A percentile compares a stretch with the other conserved stretches of the same genome.
These are phyloP conservation scores for Nasonia longicornis DNA, from an alignment of 1,140 invertebrate genomes.

Conservation along the genomic window DNA sequence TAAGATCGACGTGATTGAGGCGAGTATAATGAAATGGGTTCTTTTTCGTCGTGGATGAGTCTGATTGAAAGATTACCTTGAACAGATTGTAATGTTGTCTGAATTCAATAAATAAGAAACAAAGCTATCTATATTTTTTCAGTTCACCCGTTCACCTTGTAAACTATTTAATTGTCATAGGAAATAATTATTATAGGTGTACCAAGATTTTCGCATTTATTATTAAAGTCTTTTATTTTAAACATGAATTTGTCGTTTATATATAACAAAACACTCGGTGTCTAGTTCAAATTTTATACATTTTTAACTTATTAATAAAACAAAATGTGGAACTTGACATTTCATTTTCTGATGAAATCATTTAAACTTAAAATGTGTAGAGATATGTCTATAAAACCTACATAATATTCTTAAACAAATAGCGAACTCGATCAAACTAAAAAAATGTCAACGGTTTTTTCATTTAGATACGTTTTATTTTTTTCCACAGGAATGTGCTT, in stretches of 20 bases:
- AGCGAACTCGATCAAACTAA: not conserved
- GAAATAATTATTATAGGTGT: conserved; percentile 5
- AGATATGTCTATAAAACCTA: conserved; percentile 8
- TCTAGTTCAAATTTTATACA: conserved; percentile 5
- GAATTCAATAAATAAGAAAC: conserved; percentile 58
- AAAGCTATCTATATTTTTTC: conserved; percentile 32
- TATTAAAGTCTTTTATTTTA: conserved; percentile 18
- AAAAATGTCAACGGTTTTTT: conserved; percentile 9
- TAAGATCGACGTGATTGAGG: conserved; percentile 53
- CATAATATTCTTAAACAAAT: conserved; percentile 13
- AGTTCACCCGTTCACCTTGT: not conserved
- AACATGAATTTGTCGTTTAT: not conserved
- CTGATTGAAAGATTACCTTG: conserved; percentile 49
- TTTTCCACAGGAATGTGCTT: conserved; percentile 23
- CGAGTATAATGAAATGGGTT: conserved; percentile 39
- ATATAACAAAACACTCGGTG: conserved; percentile 17
- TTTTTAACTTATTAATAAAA: conserved; percentile 16
- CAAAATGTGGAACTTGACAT: conserved; percentile 1
- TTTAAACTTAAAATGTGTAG: conserved; percentile 15
- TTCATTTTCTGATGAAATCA: not conserved
- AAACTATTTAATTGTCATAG: not conserved
- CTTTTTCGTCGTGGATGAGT: conserved; percentile 50
- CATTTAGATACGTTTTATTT: not conserved
- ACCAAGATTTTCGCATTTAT: not conserved
- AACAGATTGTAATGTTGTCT: conserved; percentile 58